Base-by-base conservation (phyloP, 2,888 invertebrate species). In the Lottia scabra region DNA sequence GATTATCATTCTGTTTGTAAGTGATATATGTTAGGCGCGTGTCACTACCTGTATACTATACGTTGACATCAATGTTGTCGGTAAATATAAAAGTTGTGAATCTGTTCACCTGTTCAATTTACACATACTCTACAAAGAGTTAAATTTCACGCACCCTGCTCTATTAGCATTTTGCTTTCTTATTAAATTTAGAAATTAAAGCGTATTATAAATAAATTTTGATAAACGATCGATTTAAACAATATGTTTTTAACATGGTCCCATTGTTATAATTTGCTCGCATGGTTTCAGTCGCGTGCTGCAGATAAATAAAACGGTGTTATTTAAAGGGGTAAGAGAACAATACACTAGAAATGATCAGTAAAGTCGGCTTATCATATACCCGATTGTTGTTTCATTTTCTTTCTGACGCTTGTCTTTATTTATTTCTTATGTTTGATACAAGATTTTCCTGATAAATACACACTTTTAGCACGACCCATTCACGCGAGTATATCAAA, bases 341-440 rank as follows among this genome's bases (percentile, higher is more conserved):
- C 56, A 56, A 56, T 23, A 23, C 56, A 19, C 19, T 38, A 56
- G 23, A 19, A 56, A 56, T 56, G 23, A 19, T 23, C 12, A 23
- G 56, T 23, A 56, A 56, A 56, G 56, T 23, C 56, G 56, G 19
- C 56, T 56, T 23, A 23, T 23, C 56, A 56, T 56, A 19, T 56
- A 56, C 10, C 56, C 56, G 19, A 56, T 56, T 56, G 56, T 56
- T 56, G 23, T 56, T 56, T 38, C 56, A 10, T 23, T 56, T 56
- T 23, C 23, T 19, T 10, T 56, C 56, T 56, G 23, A 13, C 19
- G 23, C 56, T 56, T 56, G 19, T 38, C 23, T 56, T 56, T 56
- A 23, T 56, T 56, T 56, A 56, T 56, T 56, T 56, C 56, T 56
- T 56, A 56, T 56, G 19, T 56, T 56, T 56, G 56, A 56, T 56